phyloP scores from a whole-genome alignment of 1,140 invertebrate species.

The Polypedilum vanderplanki region DNA sequence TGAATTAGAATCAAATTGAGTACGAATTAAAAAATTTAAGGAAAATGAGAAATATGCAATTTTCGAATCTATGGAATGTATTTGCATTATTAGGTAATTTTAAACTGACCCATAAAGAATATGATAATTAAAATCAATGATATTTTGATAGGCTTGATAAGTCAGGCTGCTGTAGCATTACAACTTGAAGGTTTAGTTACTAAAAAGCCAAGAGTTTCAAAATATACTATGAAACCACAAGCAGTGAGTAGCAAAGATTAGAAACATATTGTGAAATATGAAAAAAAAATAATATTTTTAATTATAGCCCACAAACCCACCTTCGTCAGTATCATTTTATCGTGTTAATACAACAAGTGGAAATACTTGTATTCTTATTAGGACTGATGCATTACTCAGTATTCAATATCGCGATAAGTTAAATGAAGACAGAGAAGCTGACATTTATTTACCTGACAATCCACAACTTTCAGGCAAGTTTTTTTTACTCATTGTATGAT shows the following conservation, averaged over 20 bases:
- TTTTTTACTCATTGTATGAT: not conserved
- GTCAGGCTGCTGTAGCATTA: constrained; percentile 34
- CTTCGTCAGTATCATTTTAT: constrained; percentile 49
- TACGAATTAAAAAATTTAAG: not conserved
- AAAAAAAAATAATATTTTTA: constrained; percentile 9
- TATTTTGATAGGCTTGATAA: not conserved
- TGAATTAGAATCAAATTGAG: constrained; percentile 1
- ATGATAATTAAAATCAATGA: not conserved
- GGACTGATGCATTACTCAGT: constrained; percentile 57
- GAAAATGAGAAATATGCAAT: not conserved
- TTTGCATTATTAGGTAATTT: constrained; percentile 12
- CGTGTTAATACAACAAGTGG: constrained; percentile 54
- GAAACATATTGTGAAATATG: not conserved
- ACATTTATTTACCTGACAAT: constrained; percentile 57
- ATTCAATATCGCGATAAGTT: constrained; percentile 59
- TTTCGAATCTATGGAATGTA: not conserved
- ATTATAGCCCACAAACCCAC: constrained; percentile 38
- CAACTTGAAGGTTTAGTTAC: constrained; percentile 51
- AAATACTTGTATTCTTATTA: constrained; percentile 54
- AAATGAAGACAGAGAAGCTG: constrained; percentile 56
- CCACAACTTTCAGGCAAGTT: constrained; percentile 51
- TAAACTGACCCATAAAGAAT: not conserved
- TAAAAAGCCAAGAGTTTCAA: constrained; percentile 50
- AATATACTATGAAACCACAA: constrained; percentile 50
- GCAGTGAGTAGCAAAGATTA: constrained; percentile 38